Evolutionary conservation across 2,113 vertebrate species (phyloP), one percentile per base, ranked within the genome.

Genomic region (Melanocharis versteri): DNA sequence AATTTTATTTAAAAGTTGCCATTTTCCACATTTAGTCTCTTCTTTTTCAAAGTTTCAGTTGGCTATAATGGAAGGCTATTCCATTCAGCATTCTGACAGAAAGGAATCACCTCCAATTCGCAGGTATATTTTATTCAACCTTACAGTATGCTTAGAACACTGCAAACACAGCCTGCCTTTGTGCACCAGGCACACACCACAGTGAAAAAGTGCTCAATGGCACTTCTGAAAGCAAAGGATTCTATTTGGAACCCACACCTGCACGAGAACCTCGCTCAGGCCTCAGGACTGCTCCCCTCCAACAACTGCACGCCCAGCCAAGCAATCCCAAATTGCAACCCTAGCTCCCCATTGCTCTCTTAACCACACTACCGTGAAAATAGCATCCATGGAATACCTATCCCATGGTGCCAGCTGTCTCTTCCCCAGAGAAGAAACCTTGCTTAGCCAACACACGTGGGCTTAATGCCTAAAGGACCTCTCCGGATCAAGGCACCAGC

Each of bases 391-490:
- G 1, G 24, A 73, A 44, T 26, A 47, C 22, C 35, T 2, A 11
- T 5, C 7, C 54, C 22, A 23, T 1, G 33, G 54, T 19, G 22
- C 9, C 30, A 24, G 68, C 35, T 45, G 11, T 11, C 40, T 47
- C 16, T 19, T 27, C 35, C 6, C 15, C n/a, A 15, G 7, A 30
- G 57, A 19, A 64, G 37, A 44, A 30, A 60, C 18, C 10, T 22
- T 17, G 35, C 26, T 62, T 3, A 58, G 51, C 20, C 48, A 40
- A 18, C 22, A 9, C 0, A 14, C 0, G 0, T 1, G 10, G 23
- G 8, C 16, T 51, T 9, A 42, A 22, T 1, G 37, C 26, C 37
- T 53, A 33, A 40, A 24, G 1, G 26, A 82, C 23, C 56, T 20
- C 64, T 27, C 37, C 7, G 53, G 27, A 33, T 8, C 14, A 9